phyloP scores from a whole-genome alignment of 1,140 invertebrate species.

The Andrena cerasifolii region DNA sequence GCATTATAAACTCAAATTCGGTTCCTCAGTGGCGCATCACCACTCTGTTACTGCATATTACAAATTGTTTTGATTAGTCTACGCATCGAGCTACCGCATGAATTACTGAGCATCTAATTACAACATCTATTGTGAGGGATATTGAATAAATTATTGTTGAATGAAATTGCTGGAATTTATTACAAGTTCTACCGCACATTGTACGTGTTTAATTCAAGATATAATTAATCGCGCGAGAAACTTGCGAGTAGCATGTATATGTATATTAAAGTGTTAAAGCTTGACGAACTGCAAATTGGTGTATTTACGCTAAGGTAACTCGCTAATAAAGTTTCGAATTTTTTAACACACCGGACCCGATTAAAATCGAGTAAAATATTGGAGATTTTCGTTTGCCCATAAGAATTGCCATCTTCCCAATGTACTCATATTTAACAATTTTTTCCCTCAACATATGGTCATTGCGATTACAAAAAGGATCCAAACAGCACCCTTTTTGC shows the following conservation, averaged over 20 bases:
- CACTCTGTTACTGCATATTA: no score
- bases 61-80: no score
- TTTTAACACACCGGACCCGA: no score
- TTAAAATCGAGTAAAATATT: no score
- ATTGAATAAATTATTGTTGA: not conserved
- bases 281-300: not conserved
- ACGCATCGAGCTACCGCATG: not conserved
- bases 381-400: no score
- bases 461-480: no score
- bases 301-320: not conserved
- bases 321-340: not conserved
- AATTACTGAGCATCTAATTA: not conserved
- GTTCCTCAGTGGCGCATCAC: no score
- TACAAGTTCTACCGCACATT: not conserved
- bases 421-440: no score
- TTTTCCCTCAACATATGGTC: no score
- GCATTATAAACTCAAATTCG: no score
- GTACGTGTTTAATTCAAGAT: not conserved
- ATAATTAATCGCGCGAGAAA: not conserved
- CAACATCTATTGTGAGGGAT: not conserved
- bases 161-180: not conserved
- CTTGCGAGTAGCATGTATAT: not conserved
- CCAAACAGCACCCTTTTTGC: no score
- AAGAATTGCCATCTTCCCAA: no score
- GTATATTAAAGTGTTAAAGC: not conserved